These are phyloP conservation scores for Lepidurus packardi DNA, from an alignment of 1,140 invertebrate species.

Conservation along the genomic window DNA sequence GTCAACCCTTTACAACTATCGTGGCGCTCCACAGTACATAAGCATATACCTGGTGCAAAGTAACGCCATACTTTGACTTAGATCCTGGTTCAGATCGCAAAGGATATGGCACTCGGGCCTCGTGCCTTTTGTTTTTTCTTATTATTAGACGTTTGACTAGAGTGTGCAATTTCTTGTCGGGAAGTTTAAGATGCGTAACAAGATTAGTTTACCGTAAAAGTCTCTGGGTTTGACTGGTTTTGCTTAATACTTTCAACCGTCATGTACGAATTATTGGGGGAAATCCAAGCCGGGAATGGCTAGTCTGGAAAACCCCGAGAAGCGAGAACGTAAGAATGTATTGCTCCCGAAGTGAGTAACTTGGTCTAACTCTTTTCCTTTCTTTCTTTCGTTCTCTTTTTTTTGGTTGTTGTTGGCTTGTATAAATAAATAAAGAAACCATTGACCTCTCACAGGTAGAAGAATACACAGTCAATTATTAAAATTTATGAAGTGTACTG, in stretches of 20 bases:
- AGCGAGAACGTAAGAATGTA: not conserved
- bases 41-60: slow-evolving; percentile 5
- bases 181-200: not conserved
- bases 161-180: not conserved
- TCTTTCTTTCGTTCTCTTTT: too few relatives aligned
- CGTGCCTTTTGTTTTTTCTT: not conserved
- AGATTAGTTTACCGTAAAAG: not conserved
- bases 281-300: slow-evolving; percentile 6
- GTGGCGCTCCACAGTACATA: slow-evolving; percentile 11
- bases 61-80: slow-evolving; percentile 10
- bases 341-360: not conserved
- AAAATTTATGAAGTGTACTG: not conserved
- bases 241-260: not conserved
- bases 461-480: not conserved
- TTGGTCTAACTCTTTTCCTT: not conserved
- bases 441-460: not conserved
- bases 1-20: slow-evolving; percentile 19
- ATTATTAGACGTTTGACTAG: not conserved
- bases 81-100: not conserved
- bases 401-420: not conserved
- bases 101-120: not conserved
- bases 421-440: not conserved
- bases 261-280: slow-evolving; percentile 19
- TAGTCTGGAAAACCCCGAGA: slow-evolving; percentile 4
- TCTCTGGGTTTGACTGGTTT: not conserved